Evolutionary conservation across 2,113 vertebrate species (phyloP), one percentile per base, ranked within the genome.

Genomic region (Amphiprion ocellaris): DNA sequence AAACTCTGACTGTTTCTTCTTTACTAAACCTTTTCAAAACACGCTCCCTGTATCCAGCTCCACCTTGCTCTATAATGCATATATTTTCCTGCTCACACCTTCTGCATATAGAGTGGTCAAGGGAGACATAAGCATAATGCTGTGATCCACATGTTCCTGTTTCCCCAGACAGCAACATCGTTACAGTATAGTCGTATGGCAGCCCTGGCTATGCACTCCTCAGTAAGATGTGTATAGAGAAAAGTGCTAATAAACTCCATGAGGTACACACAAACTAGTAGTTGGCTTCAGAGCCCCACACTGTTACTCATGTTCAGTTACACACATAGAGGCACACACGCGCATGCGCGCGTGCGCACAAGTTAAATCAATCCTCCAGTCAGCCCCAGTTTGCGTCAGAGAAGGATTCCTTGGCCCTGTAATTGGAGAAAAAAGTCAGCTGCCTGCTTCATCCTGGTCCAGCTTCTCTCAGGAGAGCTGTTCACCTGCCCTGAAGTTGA

Each of bases 341-440:
- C 74, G 58, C 70, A 68, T 9, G 10, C 68, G 52, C 74, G 58
- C 70, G 68, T 9, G 10, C 68, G 52, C 63, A 58, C 53, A 47
- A 26, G 70, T 56, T 60, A 39, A 81, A 86, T 83, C 89, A 90
- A 84, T 89, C 83, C 74, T 65, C 39, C 67, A 76, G 83, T 88
- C 86, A 78, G 50, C 79, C 68, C 37, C 14, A 0, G 62, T 93
- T 87, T 88, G 84, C 41, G 69, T 93, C 87, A 88, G 65, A 83
- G 65, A 72, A 55, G 53, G 64, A 78, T 83, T 83, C 55, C 50
- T 72, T 44, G 1, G 55, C 74, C 47, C 66, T 74, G 64, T 87
- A 89, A 90, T 87, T 79, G 76, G 79, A 63, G 68, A 72, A 64
- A 87, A 63, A 66, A 74, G 75, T 82, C 75, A 72, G 66, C 75